These are phyloP conservation scores for Trinorchestia longiramus DNA, from an alignment of 1,140 invertebrate genomes.

Conservation along the genomic window DNA sequence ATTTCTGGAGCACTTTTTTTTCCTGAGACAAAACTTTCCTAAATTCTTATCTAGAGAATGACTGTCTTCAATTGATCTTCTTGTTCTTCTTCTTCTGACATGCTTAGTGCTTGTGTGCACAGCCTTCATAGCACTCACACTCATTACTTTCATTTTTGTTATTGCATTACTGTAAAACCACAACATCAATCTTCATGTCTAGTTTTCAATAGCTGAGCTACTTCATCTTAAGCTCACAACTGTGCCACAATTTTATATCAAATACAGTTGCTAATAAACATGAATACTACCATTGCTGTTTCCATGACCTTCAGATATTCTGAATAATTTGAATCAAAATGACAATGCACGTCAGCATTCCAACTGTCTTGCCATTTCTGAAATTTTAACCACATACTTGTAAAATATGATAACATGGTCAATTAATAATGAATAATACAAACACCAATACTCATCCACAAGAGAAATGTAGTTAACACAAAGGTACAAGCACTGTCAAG, in stretches of 20 bases:
- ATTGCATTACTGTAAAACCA: neutral
- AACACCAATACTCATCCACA: no score
- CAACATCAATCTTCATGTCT: neutral
- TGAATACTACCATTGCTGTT: neutral
- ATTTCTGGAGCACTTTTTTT: neutral
- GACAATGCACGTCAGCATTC: neutral
- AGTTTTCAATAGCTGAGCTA: neutral
- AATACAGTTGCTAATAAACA: neutral
- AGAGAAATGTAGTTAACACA: no score
- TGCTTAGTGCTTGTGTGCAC: slow-evolving; percentile 18
- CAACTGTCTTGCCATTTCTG: neutral
- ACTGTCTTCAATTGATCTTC: no score
- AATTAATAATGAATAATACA: no score
- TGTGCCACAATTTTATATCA: neutral
- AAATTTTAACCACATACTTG: neutral
- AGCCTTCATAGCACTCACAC: slow-evolving; percentile 22
- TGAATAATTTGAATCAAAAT: neutral
- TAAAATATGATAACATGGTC: no score
- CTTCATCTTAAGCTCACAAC: neutral
- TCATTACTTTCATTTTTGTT: neutral
- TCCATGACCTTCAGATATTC: neutral
- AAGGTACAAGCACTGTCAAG: no score
- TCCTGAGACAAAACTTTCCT: neutral
- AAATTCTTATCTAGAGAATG: neutral
- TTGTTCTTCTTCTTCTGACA: slow-evolving; percentile 20